These are phyloP conservation scores for Hyposmocoma kahamanoa DNA, from an alignment of 1,140 invertebrate genomes.

Conservation along the genomic window DNA sequence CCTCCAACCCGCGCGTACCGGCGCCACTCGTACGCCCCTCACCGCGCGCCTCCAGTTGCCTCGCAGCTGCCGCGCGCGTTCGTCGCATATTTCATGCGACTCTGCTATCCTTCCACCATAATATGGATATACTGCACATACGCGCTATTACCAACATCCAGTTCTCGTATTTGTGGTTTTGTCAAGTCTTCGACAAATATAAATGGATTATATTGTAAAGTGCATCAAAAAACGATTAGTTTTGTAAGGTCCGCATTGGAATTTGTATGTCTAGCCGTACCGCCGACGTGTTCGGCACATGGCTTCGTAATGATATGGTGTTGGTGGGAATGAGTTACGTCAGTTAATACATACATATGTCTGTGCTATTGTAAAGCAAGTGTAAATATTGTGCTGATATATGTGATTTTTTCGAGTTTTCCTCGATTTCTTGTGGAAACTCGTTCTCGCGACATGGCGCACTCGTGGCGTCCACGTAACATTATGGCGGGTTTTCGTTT, in stretches of 20 bases:
- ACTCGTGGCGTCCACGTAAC: slow-evolving; percentile 66
- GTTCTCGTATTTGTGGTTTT: slow-evolving; percentile 66
- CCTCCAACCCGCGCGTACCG: slow-evolving; percentile 11
- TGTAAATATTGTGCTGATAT: slow-evolving; percentile 20
- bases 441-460: slow-evolving; percentile 36
- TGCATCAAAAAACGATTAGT: slow-evolving; percentile 34
- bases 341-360: slow-evolving; percentile 27
- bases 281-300: slow-evolving; percentile 67
- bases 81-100: slow-evolving; percentile 63
- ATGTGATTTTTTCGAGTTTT: slow-evolving; percentile 6
- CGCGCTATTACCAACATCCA: slow-evolving; percentile 60
- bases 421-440: too few relatives aligned
- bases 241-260: slow-evolving; percentile 63
- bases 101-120: slow-evolving; percentile 43
- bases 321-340: slow-evolving; percentile 52
- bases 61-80: slow-evolving; percentile 61
- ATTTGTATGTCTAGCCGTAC: slow-evolving; percentile 54
- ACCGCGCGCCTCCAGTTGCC: slow-evolving; percentile 43
- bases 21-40: slow-evolving; percentile 14
- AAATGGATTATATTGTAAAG: slow-evolving; percentile 73
- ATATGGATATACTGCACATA: slow-evolving; percentile 69
- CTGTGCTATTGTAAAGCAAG: slow-evolving; percentile 31
- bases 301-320: slow-evolving; percentile 56
- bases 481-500: slow-evolving; percentile 49
- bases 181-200: slow-evolving; percentile 64